Evolutionary conservation across 2,113 vertebrate species (phyloP), one percentile per base, ranked within the genome.

Genomic region (Trinectes maculatus): DNA sequence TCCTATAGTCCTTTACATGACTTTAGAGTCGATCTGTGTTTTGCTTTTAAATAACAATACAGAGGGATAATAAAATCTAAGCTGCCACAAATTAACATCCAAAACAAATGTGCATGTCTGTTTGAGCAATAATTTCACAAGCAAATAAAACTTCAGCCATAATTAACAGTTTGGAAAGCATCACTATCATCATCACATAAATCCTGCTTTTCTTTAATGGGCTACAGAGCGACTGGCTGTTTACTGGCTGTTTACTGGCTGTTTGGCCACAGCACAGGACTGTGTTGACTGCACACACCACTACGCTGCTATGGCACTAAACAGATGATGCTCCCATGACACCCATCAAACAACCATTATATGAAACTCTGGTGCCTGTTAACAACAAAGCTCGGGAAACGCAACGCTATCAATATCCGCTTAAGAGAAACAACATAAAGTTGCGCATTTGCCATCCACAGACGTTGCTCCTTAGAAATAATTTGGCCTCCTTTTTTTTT

Each of bases 301-400:
- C 8, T 34, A 3, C 18, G 51, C 69, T 67, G 69, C 75, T 52
- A 16, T 47, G 37, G 16, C 47, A 59, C 56, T 62, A 68, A 64
- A 49, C 8, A 46, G 49, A 74, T 25, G 79, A 82, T 73, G 66
- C 77, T 84, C 66, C 78, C 61, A n/a, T n/a, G n/a, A n/a, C n/a
- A 37, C 37, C 25, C 48, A 71, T 12, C 65, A 42, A 59, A 40
- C 36, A 62, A 31, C 47, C 0, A 21, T 22, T 48, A 40, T 65
- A 46, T 1, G 22, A 75, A 25, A 28, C 59, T 37, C 47, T 52
- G 63, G 61, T 54, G 47, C 28, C 21, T 51, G 67, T 43, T 15
- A 22, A 19, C 39, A 47, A 2, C 2, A 42, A 54, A 70, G 21
- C 34, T 12, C 40, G 16, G 25, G 4, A 62, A 43, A 54, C 15